These are phyloP conservation scores for Danaus melanippus DNA, from an alignment of 1,140 invertebrate species.

Conservation along the genomic window DNA sequence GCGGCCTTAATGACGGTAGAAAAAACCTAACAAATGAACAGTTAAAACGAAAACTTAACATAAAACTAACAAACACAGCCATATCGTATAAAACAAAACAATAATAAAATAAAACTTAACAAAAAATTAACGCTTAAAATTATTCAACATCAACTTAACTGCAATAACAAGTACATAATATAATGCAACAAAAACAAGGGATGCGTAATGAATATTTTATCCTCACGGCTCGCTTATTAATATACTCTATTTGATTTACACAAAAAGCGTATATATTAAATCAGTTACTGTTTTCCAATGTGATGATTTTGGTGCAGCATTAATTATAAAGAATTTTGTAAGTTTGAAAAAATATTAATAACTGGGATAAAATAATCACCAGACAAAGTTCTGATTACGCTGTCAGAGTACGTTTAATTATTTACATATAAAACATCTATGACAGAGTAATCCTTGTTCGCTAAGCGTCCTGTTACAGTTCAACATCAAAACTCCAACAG, in stretches of 20 bases:
- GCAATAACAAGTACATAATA: conserved; percentile 34
- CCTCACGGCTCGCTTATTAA: conserved; percentile 30
- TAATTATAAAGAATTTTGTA: conserved; percentile 15
- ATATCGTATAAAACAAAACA: conserved; percentile 43
- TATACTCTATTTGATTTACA: conserved; percentile 28
- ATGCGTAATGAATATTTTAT: conserved; percentile 51
- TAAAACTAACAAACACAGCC: conserved; percentile 71
- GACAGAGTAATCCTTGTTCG: conserved; percentile 12
- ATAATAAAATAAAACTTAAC: conserved; percentile 57
- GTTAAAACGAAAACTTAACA: conserved; percentile 69
- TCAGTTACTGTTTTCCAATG: conserved; percentile 10
- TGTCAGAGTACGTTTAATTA: conserved; percentile 9
- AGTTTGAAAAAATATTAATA: conserved; percentile 14
- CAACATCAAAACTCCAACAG: conserved; percentile 32
- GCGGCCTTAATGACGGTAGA: conserved; percentile 62
- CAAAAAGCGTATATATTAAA: conserved; percentile 27
- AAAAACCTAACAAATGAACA: conserved; percentile 38
- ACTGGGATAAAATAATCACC: conserved; percentile 43
- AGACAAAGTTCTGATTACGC: conserved; percentile 19
- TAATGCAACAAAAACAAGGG: conserved; percentile 39
- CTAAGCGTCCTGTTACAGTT: conserved; percentile 37
- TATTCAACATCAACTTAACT: conserved; percentile 54
- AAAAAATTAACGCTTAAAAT: conserved; percentile 62
- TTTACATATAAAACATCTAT: conserved; percentile 10
- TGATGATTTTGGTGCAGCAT: conserved; percentile 9